Evolutionary conservation across 2,797 vertebrate genomes (phyloP).

Genomic region (Toxotes lorentzi): DNA sequence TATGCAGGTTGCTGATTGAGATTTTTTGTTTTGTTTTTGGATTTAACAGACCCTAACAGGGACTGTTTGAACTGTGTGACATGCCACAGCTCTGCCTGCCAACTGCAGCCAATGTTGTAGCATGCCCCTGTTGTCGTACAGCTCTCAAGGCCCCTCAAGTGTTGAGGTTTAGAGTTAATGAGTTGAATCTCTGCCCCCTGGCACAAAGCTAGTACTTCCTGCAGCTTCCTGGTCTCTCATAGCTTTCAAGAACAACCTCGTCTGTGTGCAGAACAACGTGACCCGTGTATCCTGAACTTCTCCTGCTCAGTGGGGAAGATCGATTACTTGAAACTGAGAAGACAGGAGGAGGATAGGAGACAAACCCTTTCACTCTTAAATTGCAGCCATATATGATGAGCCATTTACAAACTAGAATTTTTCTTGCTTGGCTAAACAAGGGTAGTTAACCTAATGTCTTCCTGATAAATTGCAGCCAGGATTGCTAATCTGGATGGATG

Average conservation of each 20-base stretch:
- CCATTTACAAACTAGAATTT: constrained; percentile 10
- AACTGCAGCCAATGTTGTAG: constrained; percentile 48
- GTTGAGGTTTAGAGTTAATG: constrained; percentile 60
- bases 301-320: constrained; percentile 7
- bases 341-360: neutral
- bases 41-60: constrained; percentile 38
- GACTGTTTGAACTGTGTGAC: constrained; percentile 54
- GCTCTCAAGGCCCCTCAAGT: constrained; percentile 42
- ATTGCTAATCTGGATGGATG: constrained; percentile 44
- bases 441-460: constrained; percentile 49
- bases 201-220: constrained; percentile 46
- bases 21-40: constrained; percentile 1
- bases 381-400: constrained; percentile 42
- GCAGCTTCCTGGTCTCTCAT: constrained; percentile 16
- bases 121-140: constrained; percentile 38
- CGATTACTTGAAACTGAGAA: constrained; percentile 30
- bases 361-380: constrained; percentile 28
- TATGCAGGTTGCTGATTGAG: constrained; percentile 35
- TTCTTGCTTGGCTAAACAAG: constrained; percentile 47
- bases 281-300: constrained; percentile 8
- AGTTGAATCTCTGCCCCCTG: constrained; percentile 54
- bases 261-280: constrained; percentile 27
- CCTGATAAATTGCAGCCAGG: constrained; percentile 42
- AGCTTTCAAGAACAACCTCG: constrained; percentile 7
- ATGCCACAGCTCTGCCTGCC: constrained; percentile 38